Evolutionary conservation across 2,797 vertebrate species (phyloP).

Genomic region (Sandelia bainsii): DNA sequence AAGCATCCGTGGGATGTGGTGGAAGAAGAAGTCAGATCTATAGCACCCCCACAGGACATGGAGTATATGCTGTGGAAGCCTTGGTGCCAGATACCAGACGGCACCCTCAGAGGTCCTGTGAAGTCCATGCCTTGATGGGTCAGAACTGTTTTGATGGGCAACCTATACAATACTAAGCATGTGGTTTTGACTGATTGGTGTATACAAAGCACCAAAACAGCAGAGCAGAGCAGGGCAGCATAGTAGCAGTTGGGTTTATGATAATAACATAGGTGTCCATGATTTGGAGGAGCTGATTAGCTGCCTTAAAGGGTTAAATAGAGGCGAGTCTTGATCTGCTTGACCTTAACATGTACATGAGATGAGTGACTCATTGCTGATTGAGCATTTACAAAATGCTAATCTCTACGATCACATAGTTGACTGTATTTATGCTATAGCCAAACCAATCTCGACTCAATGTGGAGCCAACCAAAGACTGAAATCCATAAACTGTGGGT

Average conservation of each 20-base stretch:
- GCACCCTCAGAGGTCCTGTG: too few relatives aligned
- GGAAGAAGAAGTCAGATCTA: too few relatives aligned
- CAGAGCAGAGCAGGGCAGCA: neutral
- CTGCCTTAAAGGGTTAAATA: slow-evolving; percentile 30
- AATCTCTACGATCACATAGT: slow-evolving; percentile 11
- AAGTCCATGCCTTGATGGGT: too few relatives aligned
- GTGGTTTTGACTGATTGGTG: too few relatives aligned
- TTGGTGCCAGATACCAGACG: too few relatives aligned
- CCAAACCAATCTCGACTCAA: neutral
- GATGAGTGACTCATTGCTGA: slow-evolving; percentile 28
- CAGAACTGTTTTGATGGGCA: too few relatives aligned
- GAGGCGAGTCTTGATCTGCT: slow-evolving; percentile 40
- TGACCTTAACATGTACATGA: slow-evolving; percentile 17
- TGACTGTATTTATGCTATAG: neutral
- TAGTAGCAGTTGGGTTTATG: slow-evolving; percentile 56
- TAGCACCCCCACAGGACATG: too few relatives aligned
- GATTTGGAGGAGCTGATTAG: slow-evolving; percentile 26
- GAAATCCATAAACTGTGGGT: slow-evolving; percentile 26
- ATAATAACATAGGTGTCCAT: slow-evolving; percentile 36
- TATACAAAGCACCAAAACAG: neutral
- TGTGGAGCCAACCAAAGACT: slow-evolving; percentile 30
- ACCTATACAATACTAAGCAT: too few relatives aligned
- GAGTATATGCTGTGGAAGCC: too few relatives aligned
- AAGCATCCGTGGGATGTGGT: too few relatives aligned
- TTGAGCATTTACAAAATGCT: slow-evolving; percentile 12